Percentiles rank a stretch among this genome's conserved stretches.
These are phyloP conservation scores for Sturmia bella DNA, from an alignment of 2,888 invertebrate species.

Conservation along the genomic window DNA sequence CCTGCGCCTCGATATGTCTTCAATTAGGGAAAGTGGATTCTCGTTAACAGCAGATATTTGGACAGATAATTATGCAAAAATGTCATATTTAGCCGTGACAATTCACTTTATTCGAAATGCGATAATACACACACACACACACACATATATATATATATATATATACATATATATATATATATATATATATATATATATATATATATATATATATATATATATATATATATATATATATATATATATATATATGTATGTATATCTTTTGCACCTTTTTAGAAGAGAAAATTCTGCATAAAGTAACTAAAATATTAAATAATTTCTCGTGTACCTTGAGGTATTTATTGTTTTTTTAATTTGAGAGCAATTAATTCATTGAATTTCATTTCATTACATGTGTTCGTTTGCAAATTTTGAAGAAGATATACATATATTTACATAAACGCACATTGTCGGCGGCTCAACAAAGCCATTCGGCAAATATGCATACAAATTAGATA, in stretches of 20 bases:
- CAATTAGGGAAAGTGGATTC: not conserved
- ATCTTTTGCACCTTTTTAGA: not conserved
- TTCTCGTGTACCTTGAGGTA: too few species aligned
- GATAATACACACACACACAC: not conserved
- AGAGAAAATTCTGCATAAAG: conserved; percentile 1
- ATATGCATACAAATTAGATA: too few species aligned
- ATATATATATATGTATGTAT: not conserved
- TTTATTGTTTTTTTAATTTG: too few species aligned
- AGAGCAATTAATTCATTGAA: too few species aligned
- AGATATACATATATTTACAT: too few species aligned
- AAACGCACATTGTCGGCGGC: too few species aligned
- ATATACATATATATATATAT: not conserved
- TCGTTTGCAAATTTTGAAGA: too few species aligned
- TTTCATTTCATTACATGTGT: too few species aligned
- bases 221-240: too few species aligned
- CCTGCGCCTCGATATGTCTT: not conserved
- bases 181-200: not conserved
- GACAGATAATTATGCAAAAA: conserved; percentile 1
- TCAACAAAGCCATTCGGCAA: too few species aligned
- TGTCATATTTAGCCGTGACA: conserved; percentile 7
- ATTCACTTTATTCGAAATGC: conserved; percentile 4
- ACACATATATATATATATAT: not conserved
- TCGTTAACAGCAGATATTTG: conserved; percentile 1
- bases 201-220: too few species aligned
- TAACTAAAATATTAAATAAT: not conserved